A percentile compares a stretch with the other conserved stretches of the same genome.
Evolutionary conservation across 2,113 vertebrate species (phyloP).

Genomic region (Pardalotus punctatus): DNA sequence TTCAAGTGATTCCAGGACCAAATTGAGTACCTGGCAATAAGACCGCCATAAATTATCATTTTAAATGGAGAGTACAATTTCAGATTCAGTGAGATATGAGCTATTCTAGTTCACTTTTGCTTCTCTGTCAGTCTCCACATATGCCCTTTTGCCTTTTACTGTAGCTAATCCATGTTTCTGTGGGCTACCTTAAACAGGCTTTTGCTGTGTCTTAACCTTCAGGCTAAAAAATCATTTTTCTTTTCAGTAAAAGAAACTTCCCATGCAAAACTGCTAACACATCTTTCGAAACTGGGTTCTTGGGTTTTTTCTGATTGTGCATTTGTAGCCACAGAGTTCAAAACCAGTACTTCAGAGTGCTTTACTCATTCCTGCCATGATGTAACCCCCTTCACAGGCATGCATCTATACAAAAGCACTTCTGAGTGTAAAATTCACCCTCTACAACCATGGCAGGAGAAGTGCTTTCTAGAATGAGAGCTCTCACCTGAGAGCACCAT

Average conservation of each 20-base stretch:
- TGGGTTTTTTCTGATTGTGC: background rate
- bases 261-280: background rate
- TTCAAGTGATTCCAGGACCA: constrained; percentile 27
- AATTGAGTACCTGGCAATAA: constrained; percentile 45
- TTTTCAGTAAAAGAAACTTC: background rate
- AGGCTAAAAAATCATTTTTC: background rate
- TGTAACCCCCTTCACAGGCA: background rate
- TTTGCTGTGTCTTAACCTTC: background rate
- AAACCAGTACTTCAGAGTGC: background rate
- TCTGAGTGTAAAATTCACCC: background rate
- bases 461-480: background rate
- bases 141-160: background rate
- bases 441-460: background rate
- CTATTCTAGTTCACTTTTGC: background rate
- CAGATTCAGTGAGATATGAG: background rate
- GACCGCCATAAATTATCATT: constrained; percentile 18
- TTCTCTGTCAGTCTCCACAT: background rate
- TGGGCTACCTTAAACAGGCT: background rate
- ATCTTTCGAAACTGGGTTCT: background rate
- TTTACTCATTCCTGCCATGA: background rate
- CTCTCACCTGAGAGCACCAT: background rate
- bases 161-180: background rate
- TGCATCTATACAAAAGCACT: background rate
- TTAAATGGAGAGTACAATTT: background rate
- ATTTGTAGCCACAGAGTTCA: background rate